These are phyloP conservation scores for Metallyticus violacea DNA, from an alignment of 2,888 invertebrate genomes.

Conservation along the genomic window DNA sequence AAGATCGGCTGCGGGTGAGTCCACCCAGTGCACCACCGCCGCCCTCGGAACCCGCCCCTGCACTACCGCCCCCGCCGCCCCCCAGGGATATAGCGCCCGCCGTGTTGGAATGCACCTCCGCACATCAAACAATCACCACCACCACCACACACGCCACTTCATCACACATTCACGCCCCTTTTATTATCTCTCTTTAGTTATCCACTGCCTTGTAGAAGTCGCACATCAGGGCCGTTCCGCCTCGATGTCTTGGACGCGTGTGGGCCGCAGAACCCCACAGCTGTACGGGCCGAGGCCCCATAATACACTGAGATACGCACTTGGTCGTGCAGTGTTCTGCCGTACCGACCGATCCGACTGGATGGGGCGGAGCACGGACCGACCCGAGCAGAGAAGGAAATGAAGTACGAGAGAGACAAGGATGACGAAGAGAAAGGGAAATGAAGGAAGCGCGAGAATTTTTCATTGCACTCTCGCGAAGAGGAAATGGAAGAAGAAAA, in stretches of 20 bases:
- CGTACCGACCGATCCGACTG: neutral
- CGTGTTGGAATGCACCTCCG: neutral
- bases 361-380: neutral
- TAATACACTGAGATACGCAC: neutral
- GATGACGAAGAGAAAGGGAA: neutral
- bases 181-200: too few species aligned
- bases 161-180: neutral
- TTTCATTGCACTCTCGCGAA: neutral
- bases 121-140: neutral
- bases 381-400: neutral
- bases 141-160: neutral
- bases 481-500: neutral
- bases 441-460: neutral
- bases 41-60: constrained; percentile 40
- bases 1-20: constrained; percentile 57
- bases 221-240: neutral
- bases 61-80: constrained; percentile 32
- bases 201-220: neutral
- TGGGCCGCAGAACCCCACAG: neutral
- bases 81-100: constrained; percentile 10
- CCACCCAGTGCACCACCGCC: constrained; percentile 42
- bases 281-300: neutral
- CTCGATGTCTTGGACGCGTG: neutral
- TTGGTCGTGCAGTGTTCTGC: neutral
- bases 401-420: neutral